Conservation (phyloP, 2,888 invertebrate genomes). For the Ganaspis brasiliensis region DNA sequence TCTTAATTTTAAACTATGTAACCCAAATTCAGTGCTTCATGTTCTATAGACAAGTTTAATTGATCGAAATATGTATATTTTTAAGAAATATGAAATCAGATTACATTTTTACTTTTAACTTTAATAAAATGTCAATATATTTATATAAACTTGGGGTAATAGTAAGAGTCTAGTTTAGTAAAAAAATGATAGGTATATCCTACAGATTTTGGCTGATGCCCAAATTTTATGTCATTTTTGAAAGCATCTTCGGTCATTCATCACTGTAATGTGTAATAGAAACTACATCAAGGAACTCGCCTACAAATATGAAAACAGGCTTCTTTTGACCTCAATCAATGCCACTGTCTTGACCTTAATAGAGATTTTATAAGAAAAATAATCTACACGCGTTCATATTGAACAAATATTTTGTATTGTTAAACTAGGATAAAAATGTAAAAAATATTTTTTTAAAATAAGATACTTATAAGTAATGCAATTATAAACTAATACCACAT, state of each 20-base stretch:
- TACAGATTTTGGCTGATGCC: slow-evolving; percentile 3
- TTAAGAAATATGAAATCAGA: too few species aligned
- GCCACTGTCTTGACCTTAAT: slow-evolving; percentile 19
- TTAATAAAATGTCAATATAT: too few species aligned
- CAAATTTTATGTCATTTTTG: slow-evolving; percentile 11
- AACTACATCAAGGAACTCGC: slow-evolving; percentile 29
- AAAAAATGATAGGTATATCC: not conserved
- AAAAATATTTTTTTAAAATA: too few species aligned
- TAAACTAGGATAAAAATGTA: too few species aligned
- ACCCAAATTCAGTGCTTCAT: too few species aligned
- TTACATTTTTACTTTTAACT: too few species aligned
- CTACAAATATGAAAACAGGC: slow-evolving; percentile 5
- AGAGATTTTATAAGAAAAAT: not conserved
- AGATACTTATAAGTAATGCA: too few species aligned
- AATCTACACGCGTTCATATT: not conserved
- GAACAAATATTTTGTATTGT: not conserved
- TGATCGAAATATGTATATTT: too few species aligned
- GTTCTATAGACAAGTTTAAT: too few species aligned
- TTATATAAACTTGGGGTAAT: not conserved
- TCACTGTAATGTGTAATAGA: not conserved
- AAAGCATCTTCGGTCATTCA: not conserved
- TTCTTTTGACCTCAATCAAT: slow-evolving; percentile 27
- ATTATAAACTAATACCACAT: too few species aligned
- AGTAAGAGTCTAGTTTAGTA: not conserved
- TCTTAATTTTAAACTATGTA: too few species aligned